Evolutionary conservation across 2,888 invertebrate species (phyloP).

Genomic region (Parasteatoda lunata): DNA sequence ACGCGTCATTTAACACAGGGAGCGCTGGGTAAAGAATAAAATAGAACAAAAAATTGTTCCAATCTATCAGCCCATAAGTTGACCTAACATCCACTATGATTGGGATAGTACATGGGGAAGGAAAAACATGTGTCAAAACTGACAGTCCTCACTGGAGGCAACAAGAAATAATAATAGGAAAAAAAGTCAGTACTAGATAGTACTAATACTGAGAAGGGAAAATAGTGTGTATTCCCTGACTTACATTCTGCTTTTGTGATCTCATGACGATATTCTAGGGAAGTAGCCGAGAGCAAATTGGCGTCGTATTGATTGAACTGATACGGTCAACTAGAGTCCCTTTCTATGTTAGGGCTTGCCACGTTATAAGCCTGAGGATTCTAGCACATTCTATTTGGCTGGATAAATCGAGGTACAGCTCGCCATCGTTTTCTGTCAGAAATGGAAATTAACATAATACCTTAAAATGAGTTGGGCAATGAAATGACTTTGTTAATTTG

Average conservation of each 20-base stretch:
- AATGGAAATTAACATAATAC: too few relatives aligned
- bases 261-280: slow-evolving; percentile 22
- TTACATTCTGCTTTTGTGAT: slow-evolving; percentile 28
- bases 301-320: slow-evolving; percentile 33
- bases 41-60: background rate
- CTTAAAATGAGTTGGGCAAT: too few relatives aligned
- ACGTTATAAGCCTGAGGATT: background rate
- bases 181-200: slow-evolving; percentile 7
- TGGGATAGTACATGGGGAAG: slow-evolving; percentile 1
- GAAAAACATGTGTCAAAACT: slow-evolving; percentile 34
- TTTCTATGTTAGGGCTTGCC: background rate
- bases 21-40: background rate
- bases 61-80: background rate
- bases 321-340: background rate
- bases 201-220: slow-evolving; percentile 45
- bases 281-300: slow-evolving; percentile 34
- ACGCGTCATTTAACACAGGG: slow-evolving; percentile 9
- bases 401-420: too few relatives aligned
- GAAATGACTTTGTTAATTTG: too few relatives aligned
- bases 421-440: too few relatives aligned
- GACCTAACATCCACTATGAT: slow-evolving; percentile 29
- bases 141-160: slow-evolving; percentile 18
- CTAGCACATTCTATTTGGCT: background rate
- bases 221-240: slow-evolving; percentile 11
- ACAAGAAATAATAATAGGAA: background rate